Base-by-base conservation (phyloP, 1,140 invertebrate species). In the Chionoecetes opilio region DNA sequence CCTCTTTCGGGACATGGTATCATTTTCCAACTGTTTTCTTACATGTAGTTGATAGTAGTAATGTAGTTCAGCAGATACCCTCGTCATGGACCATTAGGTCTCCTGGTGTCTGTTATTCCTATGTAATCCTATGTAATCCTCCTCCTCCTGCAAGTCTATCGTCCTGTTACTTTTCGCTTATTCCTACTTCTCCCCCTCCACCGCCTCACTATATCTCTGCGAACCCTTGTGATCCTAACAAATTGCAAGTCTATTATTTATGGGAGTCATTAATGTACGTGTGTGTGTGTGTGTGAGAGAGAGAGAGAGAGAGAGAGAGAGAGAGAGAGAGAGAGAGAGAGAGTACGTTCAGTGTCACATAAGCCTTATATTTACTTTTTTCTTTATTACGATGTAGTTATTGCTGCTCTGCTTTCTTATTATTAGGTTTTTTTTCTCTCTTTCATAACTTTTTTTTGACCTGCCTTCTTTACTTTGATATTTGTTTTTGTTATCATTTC, bases 251-350 rank as follows among this genome's bases (percentile, higher is more conserved):
- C 63, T 75, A 75, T 75, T 75, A 75, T 75, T 75, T 75, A 75
- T 75, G 63, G 63, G 63, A 75, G 63, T 75, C 63, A 75, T 75
- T 75, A 75, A 75, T 75, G 63, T n/a, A 75, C 21, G n/a, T 26
- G n/a, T n/a, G 21, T n/a, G 63, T n/a, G 63, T 14, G 46, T 14
- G 46, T 14, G 46, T 14, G 63, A 75, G 63, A 75, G 63, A n/a
- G n/a, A 75, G 63, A 26, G 21, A 75, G 63, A 75, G 63, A 75
- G 63, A 75, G 63, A 75, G 63, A 75, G 63, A 75, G 63, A 75
- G 63, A 75, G 63, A 75, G 63, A 75, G 63, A 75, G 63, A 75
- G 63, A 75, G 63, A 75, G 63, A n/a, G 63, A 75, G 63, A 75
- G 26, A 21, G 26, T 75, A n/a, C 6, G 6, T n/a, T n/a, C n/a